Evolutionary conservation across 1,140 invertebrate genomes (phyloP), one percentile per base, ranked within the genome.

Genomic region (Dryas iulia): DNA sequence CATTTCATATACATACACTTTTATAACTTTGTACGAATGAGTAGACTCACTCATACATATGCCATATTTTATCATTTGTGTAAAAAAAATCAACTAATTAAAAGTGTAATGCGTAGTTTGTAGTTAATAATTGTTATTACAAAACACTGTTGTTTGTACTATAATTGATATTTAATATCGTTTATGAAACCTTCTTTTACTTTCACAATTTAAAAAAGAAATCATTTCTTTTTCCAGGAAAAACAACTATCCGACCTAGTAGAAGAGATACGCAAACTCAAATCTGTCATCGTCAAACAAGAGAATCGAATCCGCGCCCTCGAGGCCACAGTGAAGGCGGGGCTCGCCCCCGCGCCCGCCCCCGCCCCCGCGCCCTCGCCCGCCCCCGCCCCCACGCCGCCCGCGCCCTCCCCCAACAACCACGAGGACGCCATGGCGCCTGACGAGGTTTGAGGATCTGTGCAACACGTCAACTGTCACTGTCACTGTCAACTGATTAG

Each of bases 211-310:
- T 10, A 12, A 8, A 33, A 12, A 33, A 33, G 12, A 12, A 14
- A n/a, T 18, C 11, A 31, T 6, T 1, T 35, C 6, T 6, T 47
- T 7, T 47, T 21, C 0, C 33, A 90, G 83, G 89, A 92, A 62
- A 86, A 89, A 53, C 87, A 89, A 61, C 73, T 90, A 7, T 85
- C 92, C 28, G 93, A 93, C 68, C 87, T 98, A 11, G 96, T 97
- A 73, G 97, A 98, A 79, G 89, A 91, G 67, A 89, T 89, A 63
- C 94, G 97, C 54, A 98, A 97, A 86, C 92, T 99, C 65, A 99
- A 99, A 86, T 95, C 97, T 2, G 96, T 98, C 80, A 97, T 98
- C 72, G 96, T 98, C 3, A 98, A 98, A 81, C 98, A 99, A 83
- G 98, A 99, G 90, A 97, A 97, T 74, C 94, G 98, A 0, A 93